phyloP scores from a whole-genome alignment of 2,888 invertebrate genomes.

The Eremobia ochroleuca region DNA sequence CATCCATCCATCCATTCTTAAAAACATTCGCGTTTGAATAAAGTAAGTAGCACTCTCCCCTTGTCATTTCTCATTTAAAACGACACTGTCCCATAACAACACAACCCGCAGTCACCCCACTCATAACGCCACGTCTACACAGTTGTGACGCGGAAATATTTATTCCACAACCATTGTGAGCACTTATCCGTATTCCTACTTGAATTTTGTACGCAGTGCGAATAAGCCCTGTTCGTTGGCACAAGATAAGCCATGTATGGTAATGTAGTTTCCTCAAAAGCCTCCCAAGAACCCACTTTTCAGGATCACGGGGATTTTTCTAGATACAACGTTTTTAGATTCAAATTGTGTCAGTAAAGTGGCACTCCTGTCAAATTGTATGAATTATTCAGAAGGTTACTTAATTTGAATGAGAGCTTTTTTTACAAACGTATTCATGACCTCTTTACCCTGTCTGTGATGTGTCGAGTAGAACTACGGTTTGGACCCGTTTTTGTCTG shows the following conservation, averaged over 20 bases:
- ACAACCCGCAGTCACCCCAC: slow-evolving; percentile 35
- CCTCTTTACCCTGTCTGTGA: slow-evolving; percentile 53
- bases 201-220: slow-evolving; percentile 67
- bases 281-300: slow-evolving; percentile 53
- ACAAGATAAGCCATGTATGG: slow-evolving; percentile 63
- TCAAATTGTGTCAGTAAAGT: slow-evolving; percentile 65
- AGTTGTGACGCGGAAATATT: slow-evolving; percentile 64
- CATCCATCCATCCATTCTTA: too few relatives aligned
- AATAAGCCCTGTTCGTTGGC: slow-evolving; percentile 51
- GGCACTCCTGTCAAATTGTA: slow-evolving; percentile 67
- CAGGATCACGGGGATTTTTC: slow-evolving; percentile 63
- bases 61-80: neutral
- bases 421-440: slow-evolving; percentile 68
- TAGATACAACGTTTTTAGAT: slow-evolving; percentile 67
- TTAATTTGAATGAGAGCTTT: slow-evolving; percentile 71
- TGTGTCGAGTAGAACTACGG: slow-evolving; percentile 22
- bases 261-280: slow-evolving; percentile 62
- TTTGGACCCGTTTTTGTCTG: slow-evolving; percentile 3
- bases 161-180: slow-evolving; percentile 62
- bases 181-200: slow-evolving; percentile 66
- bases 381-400: slow-evolving; percentile 67
- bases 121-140: slow-evolving; percentile 57
- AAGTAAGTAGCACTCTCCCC: neutral
- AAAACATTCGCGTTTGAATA: too few relatives aligned
- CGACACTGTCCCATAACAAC: slow-evolving; percentile 16